Base-by-base conservation (phyloP, 2,797 vertebrate genomes). In the Rhyacichthys aspro region DNA sequence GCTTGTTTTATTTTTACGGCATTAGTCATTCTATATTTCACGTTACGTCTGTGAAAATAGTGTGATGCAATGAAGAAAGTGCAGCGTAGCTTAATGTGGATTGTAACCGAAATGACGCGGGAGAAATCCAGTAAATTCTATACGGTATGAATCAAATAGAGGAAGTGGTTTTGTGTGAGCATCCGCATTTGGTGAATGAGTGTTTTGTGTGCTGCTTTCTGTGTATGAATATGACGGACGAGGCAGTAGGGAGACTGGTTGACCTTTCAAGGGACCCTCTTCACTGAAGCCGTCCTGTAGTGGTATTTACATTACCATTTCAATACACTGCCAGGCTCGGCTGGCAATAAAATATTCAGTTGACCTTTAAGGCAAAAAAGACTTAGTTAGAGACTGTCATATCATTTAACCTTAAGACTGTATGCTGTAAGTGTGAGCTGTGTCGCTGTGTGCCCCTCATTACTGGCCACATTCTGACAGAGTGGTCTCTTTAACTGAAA, bases 221-320 rank as follows among this genome's bases (percentile, higher is more conserved):
- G 38, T 60, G 59, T 67, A 19, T 70, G 74, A 60, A 67, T 63
- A 37, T 46, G 58, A 67, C 63, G 19, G 28, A 68, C 37, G 18
- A 53, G 50, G 65, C 59, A 43, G 76, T 67, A 74, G 65, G 58
- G 70, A 61, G 68, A 81, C 76, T 56, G 60, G 39, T 55, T 92
- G 90, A 92, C 90, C 90, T 94, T 92, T 92, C 23, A 46, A 64
- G 72, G 67, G 83, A 85, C 86, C 83, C 82, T 67, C 74, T 77
- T 86, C 73, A 82, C 86, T 85, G 89, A 79, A 79, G 81, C 87
- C 86, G 86, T 89, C 88, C 90, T 85, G 89, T 84, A 86, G 87
- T 90, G 86, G 78, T 91, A 91, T 91, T 90, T 90, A 86, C 87
- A 92, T 92, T 90, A 91, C 83, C 91, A 92, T 93, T 92, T 92